phyloP scores from a whole-genome alignment of 2,113 vertebrate genomes.

The Datnioides undecimradiatus region DNA sequence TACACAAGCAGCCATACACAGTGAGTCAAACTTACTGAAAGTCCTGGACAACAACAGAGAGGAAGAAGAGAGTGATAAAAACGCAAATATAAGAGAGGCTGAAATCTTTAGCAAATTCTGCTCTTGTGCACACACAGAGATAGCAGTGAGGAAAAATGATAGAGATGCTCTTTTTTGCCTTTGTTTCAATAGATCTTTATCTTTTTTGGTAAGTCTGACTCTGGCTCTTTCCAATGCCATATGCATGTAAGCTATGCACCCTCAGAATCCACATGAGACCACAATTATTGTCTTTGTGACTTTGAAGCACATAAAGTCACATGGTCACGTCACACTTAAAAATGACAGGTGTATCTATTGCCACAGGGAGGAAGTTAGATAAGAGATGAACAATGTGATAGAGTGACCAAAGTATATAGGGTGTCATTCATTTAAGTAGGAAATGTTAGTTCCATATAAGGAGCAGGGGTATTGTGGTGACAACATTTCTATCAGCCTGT shows the following conservation, averaged over 20 bases:
- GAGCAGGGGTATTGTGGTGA: constrained; percentile 71
- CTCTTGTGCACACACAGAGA: not conserved
- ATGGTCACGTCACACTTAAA: not conserved
- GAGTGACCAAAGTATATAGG: not conserved
- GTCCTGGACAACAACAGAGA: not conserved
- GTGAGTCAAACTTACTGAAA: not conserved
- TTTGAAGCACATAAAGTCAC: not conserved
- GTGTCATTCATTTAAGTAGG: constrained; percentile 21
- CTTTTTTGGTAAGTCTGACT: not conserved
- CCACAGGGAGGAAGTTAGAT: constrained; percentile 21
- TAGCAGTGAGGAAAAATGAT: not conserved
- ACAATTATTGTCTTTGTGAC: not conserved
- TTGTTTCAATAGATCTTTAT: not conserved
- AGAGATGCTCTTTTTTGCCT: not conserved
- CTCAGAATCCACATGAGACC: not conserved
- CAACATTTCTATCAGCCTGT: constrained; percentile 56
- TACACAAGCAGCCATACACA: not conserved
- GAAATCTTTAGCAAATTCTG: no score
- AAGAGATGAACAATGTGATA: constrained; percentile 1
- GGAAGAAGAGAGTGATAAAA: not conserved
- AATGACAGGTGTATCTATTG: not conserved
- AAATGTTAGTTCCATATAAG: constrained; percentile 79
- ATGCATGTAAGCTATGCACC: not conserved
- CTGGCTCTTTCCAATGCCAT: not conserved
- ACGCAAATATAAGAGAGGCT: not conserved